phyloP scores from a whole-genome alignment of 1,140 invertebrate genomes.

The Conus ventricosus region DNA sequence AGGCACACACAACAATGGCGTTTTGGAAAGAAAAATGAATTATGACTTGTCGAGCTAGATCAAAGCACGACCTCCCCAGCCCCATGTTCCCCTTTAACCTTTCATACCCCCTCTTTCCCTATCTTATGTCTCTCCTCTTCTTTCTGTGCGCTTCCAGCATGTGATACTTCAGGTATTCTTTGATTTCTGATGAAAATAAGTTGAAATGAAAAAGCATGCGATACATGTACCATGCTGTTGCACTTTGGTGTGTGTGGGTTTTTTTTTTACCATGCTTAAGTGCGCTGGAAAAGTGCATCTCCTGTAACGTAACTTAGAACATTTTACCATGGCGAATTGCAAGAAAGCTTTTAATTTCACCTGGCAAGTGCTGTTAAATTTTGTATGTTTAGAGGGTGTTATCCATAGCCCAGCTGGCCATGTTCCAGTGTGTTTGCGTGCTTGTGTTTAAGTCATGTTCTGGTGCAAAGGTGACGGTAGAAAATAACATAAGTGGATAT shows the following conservation, averaged over 20 bases:
- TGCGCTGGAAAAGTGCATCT: not conserved
- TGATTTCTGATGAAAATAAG: too few relatives aligned
- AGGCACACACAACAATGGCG: not conserved
- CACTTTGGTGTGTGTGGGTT: not conserved
- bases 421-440: not conserved
- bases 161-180: not conserved
- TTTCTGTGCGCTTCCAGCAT: not conserved
- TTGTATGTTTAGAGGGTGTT: not conserved
- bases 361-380: not conserved
- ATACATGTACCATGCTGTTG: not conserved
- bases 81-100: not conserved
- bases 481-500: too few relatives aligned
- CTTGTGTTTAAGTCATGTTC: not conserved
- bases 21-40: not conserved
- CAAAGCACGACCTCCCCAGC: not conserved
- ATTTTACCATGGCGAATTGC: not conserved
- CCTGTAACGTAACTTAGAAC: not conserved
- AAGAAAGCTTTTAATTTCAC: not conserved
- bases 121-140: too few relatives aligned
- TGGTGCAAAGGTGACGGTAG: too few relatives aligned
- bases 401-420: too few relatives aligned
- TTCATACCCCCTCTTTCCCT: too few relatives aligned
- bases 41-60: not conserved
- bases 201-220: too few relatives aligned
- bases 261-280: too few relatives aligned